phyloP scores from a whole-genome alignment of 2,888 invertebrate genomes.

The Sesamia inferens region DNA sequence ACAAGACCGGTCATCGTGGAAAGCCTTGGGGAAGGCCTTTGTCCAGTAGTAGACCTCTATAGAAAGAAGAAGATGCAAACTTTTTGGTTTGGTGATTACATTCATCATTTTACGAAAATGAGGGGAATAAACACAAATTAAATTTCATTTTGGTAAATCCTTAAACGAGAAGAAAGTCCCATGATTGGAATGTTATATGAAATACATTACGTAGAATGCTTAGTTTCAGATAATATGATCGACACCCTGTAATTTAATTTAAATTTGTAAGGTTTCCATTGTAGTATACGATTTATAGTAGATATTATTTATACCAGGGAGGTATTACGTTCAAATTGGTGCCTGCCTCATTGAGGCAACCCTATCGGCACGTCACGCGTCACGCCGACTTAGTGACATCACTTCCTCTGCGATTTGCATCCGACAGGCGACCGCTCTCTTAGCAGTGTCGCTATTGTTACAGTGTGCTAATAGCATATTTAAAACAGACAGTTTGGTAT shows the following conservation, averaged over 20 bases:
- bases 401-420: slow-evolving; percentile 58
- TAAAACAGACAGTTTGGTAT: slow-evolving; percentile 40
- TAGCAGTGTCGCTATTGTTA: slow-evolving; percentile 36
- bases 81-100: too few species aligned
- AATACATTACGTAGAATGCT: background rate
- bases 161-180: background rate
- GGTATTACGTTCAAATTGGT: background rate
- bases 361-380: slow-evolving; percentile 45
- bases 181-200: background rate
- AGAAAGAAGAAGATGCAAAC: too few species aligned
- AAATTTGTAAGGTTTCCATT: background rate
- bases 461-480: slow-evolving; percentile 37
- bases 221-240: background rate
- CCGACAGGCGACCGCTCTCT: slow-evolving; percentile 45
- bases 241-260: background rate
- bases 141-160: background rate
- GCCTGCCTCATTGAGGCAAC: slow-evolving; percentile 28
- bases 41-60: too few species aligned
- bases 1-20: too few species aligned
- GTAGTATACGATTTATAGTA: background rate
- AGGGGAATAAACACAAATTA: background rate
- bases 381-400: slow-evolving; percentile 40
- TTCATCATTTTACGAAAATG: too few species aligned
- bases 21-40: too few species aligned
- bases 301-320: background rate